phyloP scores from a whole-genome alignment of 1,140 invertebrate genomes.

The Dendrolimus kikuchii region DNA sequence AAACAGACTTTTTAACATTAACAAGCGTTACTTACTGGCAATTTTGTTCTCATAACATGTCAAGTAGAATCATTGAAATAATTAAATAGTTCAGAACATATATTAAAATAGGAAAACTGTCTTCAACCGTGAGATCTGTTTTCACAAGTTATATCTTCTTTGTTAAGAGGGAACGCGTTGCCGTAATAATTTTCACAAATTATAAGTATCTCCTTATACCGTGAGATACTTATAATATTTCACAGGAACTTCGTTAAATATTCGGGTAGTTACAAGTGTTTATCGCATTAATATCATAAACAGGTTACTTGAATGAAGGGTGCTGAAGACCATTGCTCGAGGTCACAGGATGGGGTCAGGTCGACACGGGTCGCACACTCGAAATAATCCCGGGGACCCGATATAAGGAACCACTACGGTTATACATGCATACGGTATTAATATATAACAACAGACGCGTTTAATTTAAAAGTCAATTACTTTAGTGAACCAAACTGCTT shows the following conservation, averaged over 20 bases:
- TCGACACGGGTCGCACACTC: conserved; percentile 29
- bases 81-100: conserved; percentile 9
- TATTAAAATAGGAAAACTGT: conserved; percentile 16
- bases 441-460: conserved; percentile 14
- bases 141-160: conserved; percentile 8
- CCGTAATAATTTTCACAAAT: conserved; percentile 16
- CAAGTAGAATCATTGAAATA: conserved; percentile 6
- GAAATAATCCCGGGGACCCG: conserved; percentile 32
- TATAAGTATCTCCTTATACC: conserved; percentile 6
- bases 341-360: conserved; percentile 53
- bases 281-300: conserved; percentile 41
- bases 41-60: background rate
- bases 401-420: too few relatives aligned
- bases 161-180: conserved; percentile 8
- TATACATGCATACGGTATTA: too few relatives aligned
- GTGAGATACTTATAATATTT: too few relatives aligned
- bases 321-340: conserved; percentile 41
- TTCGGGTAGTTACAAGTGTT: conserved; percentile 28
- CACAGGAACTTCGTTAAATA: conserved; percentile 20
- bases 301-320: conserved; percentile 52
- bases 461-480: conserved; percentile 19
- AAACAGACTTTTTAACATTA: too few relatives aligned
- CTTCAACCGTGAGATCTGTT: conserved; percentile 14
- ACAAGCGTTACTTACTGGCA: too few relatives aligned
- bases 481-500: conserved; percentile 37